phyloP scores from a whole-genome alignment of 2,888 invertebrate species.

The Phragmatobia fuliginosa region DNA sequence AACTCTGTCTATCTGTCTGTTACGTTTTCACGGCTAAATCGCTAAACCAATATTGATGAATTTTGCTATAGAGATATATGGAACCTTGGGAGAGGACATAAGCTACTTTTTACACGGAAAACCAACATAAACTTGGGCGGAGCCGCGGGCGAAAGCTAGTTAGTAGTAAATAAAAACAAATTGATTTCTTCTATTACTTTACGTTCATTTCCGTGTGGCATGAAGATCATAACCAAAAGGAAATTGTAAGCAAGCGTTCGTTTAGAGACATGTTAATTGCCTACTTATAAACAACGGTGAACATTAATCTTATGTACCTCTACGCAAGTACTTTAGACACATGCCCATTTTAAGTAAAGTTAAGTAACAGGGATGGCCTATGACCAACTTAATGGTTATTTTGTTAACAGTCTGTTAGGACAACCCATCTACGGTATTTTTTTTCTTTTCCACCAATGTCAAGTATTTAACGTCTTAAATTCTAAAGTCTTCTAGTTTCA shows the following conservation, averaged over 20 bases:
- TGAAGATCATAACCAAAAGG: constrained; percentile 21
- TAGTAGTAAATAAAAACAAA: no score
- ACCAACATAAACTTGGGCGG: no score
- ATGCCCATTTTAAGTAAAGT: constrained; percentile 21
- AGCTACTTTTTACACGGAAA: no score
- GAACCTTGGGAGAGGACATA: no score
- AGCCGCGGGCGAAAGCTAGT: no score
- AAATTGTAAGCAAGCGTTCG: constrained; percentile 26
- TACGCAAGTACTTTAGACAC: constrained; percentile 26
- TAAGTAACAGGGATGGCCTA: constrained; percentile 16
- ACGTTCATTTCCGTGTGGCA: constrained; percentile 17
- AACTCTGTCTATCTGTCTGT: no score
- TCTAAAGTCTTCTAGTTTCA: no score
- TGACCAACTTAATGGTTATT: constrained; percentile 25
- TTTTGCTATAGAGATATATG: no score
- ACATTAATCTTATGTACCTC: constrained; percentile 26
- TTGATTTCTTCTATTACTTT: constrained; percentile 14
- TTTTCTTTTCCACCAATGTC: no score
- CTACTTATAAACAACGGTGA: constrained; percentile 44
- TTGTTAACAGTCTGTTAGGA: constrained; percentile 16
- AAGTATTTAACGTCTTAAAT: no score
- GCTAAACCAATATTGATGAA: no score
- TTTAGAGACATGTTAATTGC: constrained; percentile 32
- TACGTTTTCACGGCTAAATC: no score
- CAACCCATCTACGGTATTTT: constrained; percentile 19